These are phyloP conservation scores for Leptobrachium ailaonicum DNA, from an alignment of 2,113 vertebrate genomes.

Conservation along the genomic window DNA sequence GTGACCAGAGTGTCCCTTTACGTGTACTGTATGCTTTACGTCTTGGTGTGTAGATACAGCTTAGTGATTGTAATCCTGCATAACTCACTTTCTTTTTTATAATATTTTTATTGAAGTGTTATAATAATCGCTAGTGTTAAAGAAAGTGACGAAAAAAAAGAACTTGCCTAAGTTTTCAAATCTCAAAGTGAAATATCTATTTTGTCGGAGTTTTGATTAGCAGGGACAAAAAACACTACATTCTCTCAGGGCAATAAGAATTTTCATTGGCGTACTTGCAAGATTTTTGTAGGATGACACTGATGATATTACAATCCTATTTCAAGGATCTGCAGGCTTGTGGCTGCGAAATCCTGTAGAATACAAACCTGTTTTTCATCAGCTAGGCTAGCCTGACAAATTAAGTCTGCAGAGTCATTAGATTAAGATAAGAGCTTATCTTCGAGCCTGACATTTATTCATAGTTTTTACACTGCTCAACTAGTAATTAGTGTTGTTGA, in stretches of 20 bases:
- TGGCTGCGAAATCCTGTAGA: constrained; percentile 82
- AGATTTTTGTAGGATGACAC: constrained; percentile 79
- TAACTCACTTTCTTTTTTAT: too few relatives aligned
- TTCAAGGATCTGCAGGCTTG: constrained; percentile 86
- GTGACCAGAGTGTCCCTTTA: too few relatives aligned
- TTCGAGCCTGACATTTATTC: constrained; percentile 92
- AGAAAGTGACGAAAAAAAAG: background rate
- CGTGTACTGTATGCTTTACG: too few relatives aligned
- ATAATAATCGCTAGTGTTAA: background rate
- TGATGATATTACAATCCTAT: constrained; percentile 74
- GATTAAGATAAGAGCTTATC: constrained; percentile 99
- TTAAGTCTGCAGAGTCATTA: constrained; percentile 94
- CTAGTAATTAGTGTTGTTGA: constrained; percentile 89
- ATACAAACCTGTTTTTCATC: constrained; percentile 82
- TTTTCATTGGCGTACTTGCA: constrained; percentile 75
- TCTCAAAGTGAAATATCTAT: constrained; percentile 67
- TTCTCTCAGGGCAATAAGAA: constrained; percentile 78
- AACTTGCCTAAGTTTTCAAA: constrained; percentile 45
- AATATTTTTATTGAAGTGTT: background rate
- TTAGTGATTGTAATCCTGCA: too few relatives aligned
- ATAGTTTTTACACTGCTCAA: constrained; percentile 86
- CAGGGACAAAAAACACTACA: constrained; percentile 63
- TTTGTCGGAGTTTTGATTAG: constrained; percentile 64
- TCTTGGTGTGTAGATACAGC: too few relatives aligned
- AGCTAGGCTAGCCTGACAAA: constrained; percentile 91